Conservation (phyloP, 2,888 invertebrate genomes). For the Cosmorhoe ocellata region DNA sequence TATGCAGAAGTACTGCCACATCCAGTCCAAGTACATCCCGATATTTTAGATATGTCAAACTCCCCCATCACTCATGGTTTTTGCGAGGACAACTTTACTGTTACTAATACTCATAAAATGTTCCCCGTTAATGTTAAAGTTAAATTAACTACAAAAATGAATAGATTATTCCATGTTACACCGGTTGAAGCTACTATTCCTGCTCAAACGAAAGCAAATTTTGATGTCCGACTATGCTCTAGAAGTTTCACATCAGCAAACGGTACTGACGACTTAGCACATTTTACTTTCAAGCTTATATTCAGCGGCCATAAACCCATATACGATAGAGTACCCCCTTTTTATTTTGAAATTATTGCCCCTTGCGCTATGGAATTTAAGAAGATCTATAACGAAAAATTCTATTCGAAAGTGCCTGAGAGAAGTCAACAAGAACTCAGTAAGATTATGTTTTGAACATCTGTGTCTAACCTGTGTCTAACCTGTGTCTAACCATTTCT, state of each 20-base stretch:
- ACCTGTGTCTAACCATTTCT: conserved; percentile 8
- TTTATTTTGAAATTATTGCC: conserved; percentile 64
- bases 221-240: conserved; percentile 54
- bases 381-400: conserved; percentile 48
- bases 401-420: conserved; percentile 35
- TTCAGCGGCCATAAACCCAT: conserved; percentile 48
- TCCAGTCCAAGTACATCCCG: conserved; percentile 59
- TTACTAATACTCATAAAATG: conserved; percentile 55
- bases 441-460: conserved; percentile 1
- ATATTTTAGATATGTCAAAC: conserved; percentile 61
- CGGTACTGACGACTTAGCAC: conserved; percentile 47
- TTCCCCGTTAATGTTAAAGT: conserved; percentile 55
- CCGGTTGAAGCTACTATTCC: conserved; percentile 54
- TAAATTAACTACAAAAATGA: conserved; percentile 59
- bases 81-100: conserved; percentile 50
- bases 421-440: conserved; percentile 10
- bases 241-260: conserved; percentile 32
- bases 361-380: conserved; percentile 57
- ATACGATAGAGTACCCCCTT: conserved; percentile 56
- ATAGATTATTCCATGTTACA: conserved; percentile 52
- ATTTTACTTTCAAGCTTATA: conserved; percentile 65
- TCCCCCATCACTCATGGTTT: conserved; percentile 55
- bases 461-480: no score
- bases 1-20: conserved; percentile 61
- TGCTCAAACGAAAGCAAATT: conserved; percentile 38